Base-by-base conservation (phyloP, 2,113 vertebrate genomes). In the Ciconia stormi region DNA sequence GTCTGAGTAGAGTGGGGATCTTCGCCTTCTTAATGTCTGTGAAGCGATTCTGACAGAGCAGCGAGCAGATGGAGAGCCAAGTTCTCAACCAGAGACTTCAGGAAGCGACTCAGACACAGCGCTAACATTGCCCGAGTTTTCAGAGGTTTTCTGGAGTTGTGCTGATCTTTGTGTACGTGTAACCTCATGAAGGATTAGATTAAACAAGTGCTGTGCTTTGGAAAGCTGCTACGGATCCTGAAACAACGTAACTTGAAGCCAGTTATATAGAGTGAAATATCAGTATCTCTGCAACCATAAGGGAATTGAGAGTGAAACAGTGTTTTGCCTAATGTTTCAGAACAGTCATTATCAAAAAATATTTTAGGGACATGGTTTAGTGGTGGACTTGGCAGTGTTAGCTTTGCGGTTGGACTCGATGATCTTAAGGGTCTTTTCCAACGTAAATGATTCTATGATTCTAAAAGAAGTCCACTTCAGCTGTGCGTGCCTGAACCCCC, bases 181-280 rank as follows among this genome's bases (percentile, higher is more conserved):
- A 65, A 59, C 62, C 47, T 84, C 47, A 20, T 49, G 25, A 91
- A 92, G 65, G 89, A 94, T 94, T 92, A 95, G 79, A 87, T 96
- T 95, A 96, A 97, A 93, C 29, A 82, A 77, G 62, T 1, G 2
- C 80, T 69, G 7, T 92, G 87, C 95, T 98, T 97, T 96, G 82
- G 93, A 96, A 97, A 96, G 90, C 80, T 97, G 72, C 32, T 82
- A 30, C 18, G 16, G 71, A 78, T 61, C 69, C 58, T 17, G n/a
- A 97, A 97, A 74, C 50, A 52, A 46, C 46, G 4, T 49, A 90
- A 66, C 56, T 74, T 80, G 55, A 94, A 74, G 89, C 90, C 82
- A 94, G 66, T 76, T 40, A 61, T n/a, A 23, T 46, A 50, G 53
- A 96, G 50, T 87, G 71, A 96, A 91, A 76, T 95, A 83, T 46